Evolutionary conservation across 1,140 invertebrate species (phyloP), one percentile per base, ranked within the genome.

Genomic region (Trichogramma pretiosum): DNA sequence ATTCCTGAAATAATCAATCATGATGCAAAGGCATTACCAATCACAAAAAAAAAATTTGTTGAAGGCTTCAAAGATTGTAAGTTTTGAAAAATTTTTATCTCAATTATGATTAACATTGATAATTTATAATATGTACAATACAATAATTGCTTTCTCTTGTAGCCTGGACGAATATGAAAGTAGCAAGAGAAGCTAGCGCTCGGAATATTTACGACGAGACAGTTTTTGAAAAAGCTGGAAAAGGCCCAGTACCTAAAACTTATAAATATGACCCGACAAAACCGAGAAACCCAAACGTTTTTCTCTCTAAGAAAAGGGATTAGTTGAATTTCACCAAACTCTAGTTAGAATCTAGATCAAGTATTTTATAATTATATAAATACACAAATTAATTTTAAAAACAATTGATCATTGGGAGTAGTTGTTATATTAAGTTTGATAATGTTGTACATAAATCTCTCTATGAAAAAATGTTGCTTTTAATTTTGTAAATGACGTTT

Each of bases 161-260:
- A 89, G 86, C 84, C 5, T 87, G 82, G 81, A 78, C 78, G 21
- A 94, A 94, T 64, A 78, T 89, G 60, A 92, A 88, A 73, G 77
- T 91, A 42, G 75, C 82, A 1, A 79, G 74, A 60, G 81, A 89
- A 60, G 63, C 95, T 37, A 79, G 85, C 55, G 83, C 91, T 35
- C 77, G 89, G 48, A 73, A 83, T 56, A 69, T 78, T 51, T 67
- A 86, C 37, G 89, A 95, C 66, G 78, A 83, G 55, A 74, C 86
- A 40, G 77, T 81, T 38, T 96, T 96, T 62, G 78, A 80, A 51
- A 78, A 79, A 65, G 89, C 91, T 9, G 92, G 89, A 23, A 80
- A 80, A 64, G 89, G 87, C 3, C 85, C 92, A 0, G 56, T 94
- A 34, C 73, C 81, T 17, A 93, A 90, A 67, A 96, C 92, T 0